Base-by-base conservation (phyloP, 2,797 vertebrate genomes). In the Labeo calbasu region DNA sequence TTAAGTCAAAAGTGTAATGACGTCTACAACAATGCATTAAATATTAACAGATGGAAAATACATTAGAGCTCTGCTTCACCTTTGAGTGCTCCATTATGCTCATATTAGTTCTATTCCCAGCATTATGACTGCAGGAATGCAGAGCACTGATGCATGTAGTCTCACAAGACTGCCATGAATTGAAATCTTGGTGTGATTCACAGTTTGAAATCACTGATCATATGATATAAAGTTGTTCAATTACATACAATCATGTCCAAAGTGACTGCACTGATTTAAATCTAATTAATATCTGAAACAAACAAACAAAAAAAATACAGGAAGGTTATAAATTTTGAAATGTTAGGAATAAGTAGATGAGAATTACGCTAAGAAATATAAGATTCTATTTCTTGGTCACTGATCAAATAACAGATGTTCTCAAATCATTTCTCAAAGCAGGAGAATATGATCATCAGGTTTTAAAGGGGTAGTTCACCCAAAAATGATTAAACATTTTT, bases 21-120 rank as follows among this genome's bases (percentile, higher is more conserved):
- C 65, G 61, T 75, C 87, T 85, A 84, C 84, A 87, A 57, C 59
- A 66, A 50, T 86, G 46, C 80, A 89, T 89, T 84, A 88, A 90
- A 88, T 89, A 88, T 89, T 90, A 86, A 89, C 84, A 86, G 85
- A 76, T 66, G 81, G 87, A 88, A 88, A 84, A 88, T 88, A 90
- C 86, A 85, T 87, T 86, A 89, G 84, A 82, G 68, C 66, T 73
- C 85, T 50, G 84, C 83, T 84, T 88, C 86, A 82, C 79, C 83
- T 85, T 75, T 86, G 73, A 81, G 80, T 73, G 73, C 7, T 75
- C 84, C 66, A 55, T 86, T 82, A 79, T 32, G 19, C 71, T 81
- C 53, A 88, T 81, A 61, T 87, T 78, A 69, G 51, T 66, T 71
- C 43, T 65, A 28, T 88, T 85, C 46, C 40, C 53, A 84, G 53